These are phyloP conservation scores for Meloidogyne floridensis DNA, from an alignment of 1,140 invertebrate genomes.

Conservation along the genomic window DNA sequence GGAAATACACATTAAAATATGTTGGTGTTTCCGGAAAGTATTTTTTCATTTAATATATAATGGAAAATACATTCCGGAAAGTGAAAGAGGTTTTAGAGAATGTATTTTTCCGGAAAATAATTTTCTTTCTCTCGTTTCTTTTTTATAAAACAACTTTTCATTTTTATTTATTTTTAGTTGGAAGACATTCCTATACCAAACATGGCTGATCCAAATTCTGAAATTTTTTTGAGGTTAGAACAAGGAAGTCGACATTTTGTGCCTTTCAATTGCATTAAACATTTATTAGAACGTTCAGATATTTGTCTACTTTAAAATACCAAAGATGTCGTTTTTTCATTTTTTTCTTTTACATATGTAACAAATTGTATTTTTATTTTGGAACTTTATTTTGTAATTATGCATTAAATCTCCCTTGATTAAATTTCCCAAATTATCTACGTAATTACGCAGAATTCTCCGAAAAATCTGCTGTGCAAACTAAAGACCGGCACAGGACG, in stretches of 20 bases:
- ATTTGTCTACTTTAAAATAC: slow-evolving; percentile 38
- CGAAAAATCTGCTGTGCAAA: no score
- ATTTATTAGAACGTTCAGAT: slow-evolving; percentile 34
- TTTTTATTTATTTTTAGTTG: slow-evolving; percentile 26
- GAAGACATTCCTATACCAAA: slow-evolving; percentile 38
- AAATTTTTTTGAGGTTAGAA: slow-evolving; percentile 32
- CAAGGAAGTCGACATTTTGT: slow-evolving; percentile 41
- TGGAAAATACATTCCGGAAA: no score
- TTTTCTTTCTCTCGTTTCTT: not conserved
- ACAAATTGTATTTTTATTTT: not conserved
- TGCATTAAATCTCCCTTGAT: no score
- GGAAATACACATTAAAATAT: no score
- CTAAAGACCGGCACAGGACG: no score
- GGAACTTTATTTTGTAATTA: no score
- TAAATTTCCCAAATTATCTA: no score
- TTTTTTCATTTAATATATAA: no score
- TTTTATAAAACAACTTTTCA: not conserved
- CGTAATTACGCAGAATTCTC: no score
- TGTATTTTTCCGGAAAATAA: slow-evolving; percentile 5
- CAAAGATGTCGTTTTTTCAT: not conserved
- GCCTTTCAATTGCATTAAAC: slow-evolving; percentile 44
- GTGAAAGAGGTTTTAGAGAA: no score
- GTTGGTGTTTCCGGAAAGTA: no score
- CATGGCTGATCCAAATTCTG: slow-evolving; percentile 40
- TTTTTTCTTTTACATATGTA: not conserved